A percentile compares a stretch with the other conserved stretches of the same genome.
phyloP scores from a whole-genome alignment of 2,888 invertebrate genomes.

The Pandemis heparana region DNA sequence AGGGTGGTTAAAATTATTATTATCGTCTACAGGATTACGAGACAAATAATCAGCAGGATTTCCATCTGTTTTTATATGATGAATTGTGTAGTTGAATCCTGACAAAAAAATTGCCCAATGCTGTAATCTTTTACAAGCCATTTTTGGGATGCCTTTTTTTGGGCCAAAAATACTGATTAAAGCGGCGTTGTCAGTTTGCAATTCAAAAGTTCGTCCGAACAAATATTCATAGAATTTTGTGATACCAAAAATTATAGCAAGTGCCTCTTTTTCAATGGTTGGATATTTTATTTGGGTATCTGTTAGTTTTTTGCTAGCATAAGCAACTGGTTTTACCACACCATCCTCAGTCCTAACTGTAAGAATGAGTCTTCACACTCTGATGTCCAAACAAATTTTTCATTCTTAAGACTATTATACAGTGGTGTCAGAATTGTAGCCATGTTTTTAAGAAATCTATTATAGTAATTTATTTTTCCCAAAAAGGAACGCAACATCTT shows the following conservation, averaged over 20 bases:
- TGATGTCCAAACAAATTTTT: neutral
- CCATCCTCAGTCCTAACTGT: neutral
- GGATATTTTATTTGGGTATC: conserved; percentile 34
- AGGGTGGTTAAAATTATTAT: neutral
- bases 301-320: neutral
- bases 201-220: conserved; percentile 26
- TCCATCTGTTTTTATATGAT: conserved; percentile 5
- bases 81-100: neutral
- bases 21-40: neutral
- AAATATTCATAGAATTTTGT: conserved; percentile 44
- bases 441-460: conserved; percentile 22
- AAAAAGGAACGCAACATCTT: conserved; percentile 23
- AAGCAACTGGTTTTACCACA: no score
- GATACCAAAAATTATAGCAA: conserved; percentile 45
- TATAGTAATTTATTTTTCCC: conserved; percentile 23
- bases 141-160: neutral
- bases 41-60: conserved; percentile 16
- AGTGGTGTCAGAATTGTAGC: conserved; percentile 6
- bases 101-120: no score
- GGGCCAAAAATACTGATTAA: conserved; percentile 32
- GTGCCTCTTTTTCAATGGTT: conserved; percentile 45
- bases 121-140: no score
- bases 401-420: conserved; percentile 15
- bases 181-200: conserved; percentile 41
- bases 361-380: conserved; percentile 9